Evolutionary conservation across 2,113 vertebrate genomes (phyloP).

Genomic region (Phainopepla nitens): DNA sequence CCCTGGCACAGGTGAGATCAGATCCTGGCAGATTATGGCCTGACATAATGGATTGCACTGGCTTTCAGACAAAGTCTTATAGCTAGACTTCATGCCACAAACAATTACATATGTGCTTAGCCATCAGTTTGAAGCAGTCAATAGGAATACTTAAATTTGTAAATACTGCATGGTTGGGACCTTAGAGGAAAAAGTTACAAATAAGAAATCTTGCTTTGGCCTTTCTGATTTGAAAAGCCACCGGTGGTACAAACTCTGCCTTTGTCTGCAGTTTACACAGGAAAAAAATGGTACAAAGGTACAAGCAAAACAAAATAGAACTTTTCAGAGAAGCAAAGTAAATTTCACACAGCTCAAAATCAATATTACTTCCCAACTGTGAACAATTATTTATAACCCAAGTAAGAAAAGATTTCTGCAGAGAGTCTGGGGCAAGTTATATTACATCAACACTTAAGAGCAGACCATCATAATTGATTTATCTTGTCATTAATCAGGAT

Average conservation of each 20-base stretch:
- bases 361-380: neutral
- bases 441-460: constrained; percentile 38
- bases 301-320: neutral
- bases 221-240: neutral
- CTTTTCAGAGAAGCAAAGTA: neutral
- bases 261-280: neutral
- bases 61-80: neutral
- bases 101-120: neutral
- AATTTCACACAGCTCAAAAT: neutral
- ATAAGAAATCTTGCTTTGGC: neutral
- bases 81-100: neutral
- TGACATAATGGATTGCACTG: neutral
- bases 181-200: neutral
- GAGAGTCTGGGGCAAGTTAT: neutral
- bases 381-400: neutral
- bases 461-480: constrained; percentile 12
- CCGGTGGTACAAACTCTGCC: neutral
- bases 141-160: neutral
- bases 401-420: neutral
- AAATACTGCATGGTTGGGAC: neutral
- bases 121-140: neutral
- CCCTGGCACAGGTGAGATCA: neutral
- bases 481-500: neutral
- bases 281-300: neutral
- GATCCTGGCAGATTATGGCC: neutral